A percentile compares a stretch with the other conserved stretches of the same genome.
Conservation (phyloP, 1,140 invertebrate species). For the Papilio helenus region DNA sequence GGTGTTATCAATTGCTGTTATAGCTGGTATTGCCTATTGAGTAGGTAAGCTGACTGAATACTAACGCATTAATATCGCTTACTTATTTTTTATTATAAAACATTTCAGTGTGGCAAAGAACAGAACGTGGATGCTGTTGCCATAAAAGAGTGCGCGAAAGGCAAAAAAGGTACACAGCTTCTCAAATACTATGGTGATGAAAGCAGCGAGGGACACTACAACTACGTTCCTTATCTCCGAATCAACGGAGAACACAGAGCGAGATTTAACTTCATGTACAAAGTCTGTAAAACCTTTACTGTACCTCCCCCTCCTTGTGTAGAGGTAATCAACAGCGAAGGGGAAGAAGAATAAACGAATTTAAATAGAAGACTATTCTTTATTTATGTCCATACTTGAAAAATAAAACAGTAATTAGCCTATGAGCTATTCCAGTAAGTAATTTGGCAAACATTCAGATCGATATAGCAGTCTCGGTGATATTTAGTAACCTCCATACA, state of each 20-base stretch:
- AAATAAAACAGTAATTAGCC: too few relatives aligned
- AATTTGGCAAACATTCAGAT: too few relatives aligned
- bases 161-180: neutral
- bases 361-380: neutral
- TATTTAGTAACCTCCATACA: too few relatives aligned
- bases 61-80: too few relatives aligned
- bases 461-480: too few relatives aligned
- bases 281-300: neutral
- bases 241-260: neutral
- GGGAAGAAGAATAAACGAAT: neutral
- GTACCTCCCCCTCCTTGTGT: neutral
- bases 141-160: conserved; percentile 3
- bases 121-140: conserved; percentile 7
- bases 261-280: neutral
- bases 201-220: neutral
- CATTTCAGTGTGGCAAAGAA: conserved; percentile 22
- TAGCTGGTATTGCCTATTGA: too few relatives aligned
- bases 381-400: neutral
- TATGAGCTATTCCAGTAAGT: too few relatives aligned
- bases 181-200: conserved; percentile 1
- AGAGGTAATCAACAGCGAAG: neutral
- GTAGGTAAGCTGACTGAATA: too few relatives aligned
- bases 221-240: neutral
- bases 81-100: neutral
- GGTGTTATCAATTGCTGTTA: too few relatives aligned